Conservation (phyloP, 1,140 invertebrate species). For the Neodiprion pinetum region DNA sequence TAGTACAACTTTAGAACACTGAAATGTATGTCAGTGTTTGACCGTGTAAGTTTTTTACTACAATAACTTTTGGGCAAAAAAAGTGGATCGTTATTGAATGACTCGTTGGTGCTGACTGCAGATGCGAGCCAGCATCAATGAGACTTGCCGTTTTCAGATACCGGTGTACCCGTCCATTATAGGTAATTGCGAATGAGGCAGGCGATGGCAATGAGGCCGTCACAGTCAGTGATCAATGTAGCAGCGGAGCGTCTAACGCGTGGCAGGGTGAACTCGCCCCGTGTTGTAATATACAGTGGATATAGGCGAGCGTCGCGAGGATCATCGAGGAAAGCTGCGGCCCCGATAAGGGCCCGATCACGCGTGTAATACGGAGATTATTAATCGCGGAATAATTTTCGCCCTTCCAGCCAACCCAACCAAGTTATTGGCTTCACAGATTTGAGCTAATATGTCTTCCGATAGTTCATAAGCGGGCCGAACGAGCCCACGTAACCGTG, state of each 20-base stretch:
- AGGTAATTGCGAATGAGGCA: background rate
- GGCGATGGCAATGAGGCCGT: background rate
- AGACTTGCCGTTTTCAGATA: too few species aligned
- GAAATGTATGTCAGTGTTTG: too few species aligned
- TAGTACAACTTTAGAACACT: too few species aligned
- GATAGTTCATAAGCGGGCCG: conserved; percentile 55
- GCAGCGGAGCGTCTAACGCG: conserved; percentile 25
- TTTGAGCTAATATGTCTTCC: conserved; percentile 59
- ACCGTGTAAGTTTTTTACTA: too few species aligned
- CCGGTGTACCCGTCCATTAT: too few species aligned
- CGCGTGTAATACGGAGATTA: conserved; percentile 60
- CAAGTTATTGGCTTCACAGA: conserved; percentile 56
- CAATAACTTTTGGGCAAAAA: too few species aligned
- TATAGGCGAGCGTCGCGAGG: conserved; percentile 17
- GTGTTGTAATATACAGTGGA: background rate
- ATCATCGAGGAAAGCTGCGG: conserved; percentile 32
- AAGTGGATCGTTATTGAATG: too few species aligned
- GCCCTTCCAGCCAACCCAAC: conserved; percentile 28
- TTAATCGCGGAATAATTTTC: conserved; percentile 59
- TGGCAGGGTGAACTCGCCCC: conserved; percentile 27
- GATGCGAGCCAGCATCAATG: too few species aligned
- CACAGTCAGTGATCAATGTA: conserved; percentile 32
- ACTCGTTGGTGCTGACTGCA: too few species aligned
- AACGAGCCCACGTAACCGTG: conserved; percentile 39
- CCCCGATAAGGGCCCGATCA: conserved; percentile 55